phyloP scores from a whole-genome alignment of 2,113 vertebrate genomes.

The Peromyscus polionotus region DNA sequence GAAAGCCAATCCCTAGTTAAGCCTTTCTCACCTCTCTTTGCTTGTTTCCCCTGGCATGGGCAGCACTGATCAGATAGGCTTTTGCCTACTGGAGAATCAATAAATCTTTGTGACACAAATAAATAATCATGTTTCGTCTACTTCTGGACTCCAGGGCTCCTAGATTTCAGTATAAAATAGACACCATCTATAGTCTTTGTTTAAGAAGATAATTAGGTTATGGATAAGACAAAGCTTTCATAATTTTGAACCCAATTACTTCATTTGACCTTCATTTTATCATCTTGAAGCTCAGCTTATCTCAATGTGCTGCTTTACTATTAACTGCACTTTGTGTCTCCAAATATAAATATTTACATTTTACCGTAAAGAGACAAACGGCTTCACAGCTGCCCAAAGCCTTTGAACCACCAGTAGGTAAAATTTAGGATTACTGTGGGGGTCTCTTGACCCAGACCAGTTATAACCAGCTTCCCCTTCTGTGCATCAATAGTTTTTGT shows the following conservation, averaged over 20 bases:
- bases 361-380: constrained; percentile 35
- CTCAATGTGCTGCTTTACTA: constrained; percentile 40
- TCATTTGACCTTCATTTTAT: not conserved
- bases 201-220: not conserved
- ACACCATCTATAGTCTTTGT: not conserved
- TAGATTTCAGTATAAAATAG: not conserved
- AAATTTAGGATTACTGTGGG: constrained; percentile 25
- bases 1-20: not conserved
- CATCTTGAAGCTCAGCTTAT: constrained; percentile 38
- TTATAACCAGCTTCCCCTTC: not conserved
- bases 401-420: not conserved
- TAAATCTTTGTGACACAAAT: constrained; percentile 21
- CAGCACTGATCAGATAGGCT: not conserved
- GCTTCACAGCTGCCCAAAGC: constrained; percentile 56
- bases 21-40: not conserved
- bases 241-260: constrained; percentile 12
- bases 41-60: not conserved
- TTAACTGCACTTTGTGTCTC: constrained; percentile 28
- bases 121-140: not conserved
- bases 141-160: not conserved
- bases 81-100: not conserved
- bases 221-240: not conserved
- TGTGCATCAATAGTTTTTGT: not conserved
- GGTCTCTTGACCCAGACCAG: not conserved
- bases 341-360: constrained; percentile 51